Base-by-base conservation (phyloP, 1,140 invertebrate species). In the Plectrocnemia conspersa region DNA sequence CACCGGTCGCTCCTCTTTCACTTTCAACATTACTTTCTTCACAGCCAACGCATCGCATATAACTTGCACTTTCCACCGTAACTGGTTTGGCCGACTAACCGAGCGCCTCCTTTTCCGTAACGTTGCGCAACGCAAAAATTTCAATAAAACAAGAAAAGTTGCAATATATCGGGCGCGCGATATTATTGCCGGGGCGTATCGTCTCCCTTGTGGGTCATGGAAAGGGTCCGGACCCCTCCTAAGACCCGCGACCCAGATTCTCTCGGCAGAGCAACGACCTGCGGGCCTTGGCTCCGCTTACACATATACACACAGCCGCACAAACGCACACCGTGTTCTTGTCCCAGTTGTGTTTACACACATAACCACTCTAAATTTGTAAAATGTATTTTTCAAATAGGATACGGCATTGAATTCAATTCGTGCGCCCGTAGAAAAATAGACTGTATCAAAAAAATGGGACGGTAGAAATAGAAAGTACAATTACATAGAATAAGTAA, bases 51-150 rank as follows among this genome's bases (percentile, higher is more conserved):
- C 36, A 19, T 5, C 42, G 23, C 15, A 19, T 23, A 38, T 19
- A 21, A 49, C 47, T 50, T 38, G 32, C 33, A 21, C 47, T 50
- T 50, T 50, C 47, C 33, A 24, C 10, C 25, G 25, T 38, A 35
- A 38, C 47, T 22, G 33, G 33, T 50, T 48, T 48, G 19, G 19
- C 44, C 21, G 10, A 11, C 6, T 5, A 3, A 13, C 5, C 40
- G 19, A n/a, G 19, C 5, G 35, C 35, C 35, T 7, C 6, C 18
- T 38, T 16, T 38, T 16, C 5, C 35, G 13, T 10, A n/a, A 44
- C 25, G 3, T 4, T 9, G 19, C 7, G 15, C 23, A 15, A 6
- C 35, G 23, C 25, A 16, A 47, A 47, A 13, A 15, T 29, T 16
- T 47, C 11, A 40, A 2, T 40, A 15, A 10, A 24, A 24, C 41